Base-by-base conservation (phyloP, 2,888 invertebrate genomes). In the Hoplodrina ambigua region DNA sequence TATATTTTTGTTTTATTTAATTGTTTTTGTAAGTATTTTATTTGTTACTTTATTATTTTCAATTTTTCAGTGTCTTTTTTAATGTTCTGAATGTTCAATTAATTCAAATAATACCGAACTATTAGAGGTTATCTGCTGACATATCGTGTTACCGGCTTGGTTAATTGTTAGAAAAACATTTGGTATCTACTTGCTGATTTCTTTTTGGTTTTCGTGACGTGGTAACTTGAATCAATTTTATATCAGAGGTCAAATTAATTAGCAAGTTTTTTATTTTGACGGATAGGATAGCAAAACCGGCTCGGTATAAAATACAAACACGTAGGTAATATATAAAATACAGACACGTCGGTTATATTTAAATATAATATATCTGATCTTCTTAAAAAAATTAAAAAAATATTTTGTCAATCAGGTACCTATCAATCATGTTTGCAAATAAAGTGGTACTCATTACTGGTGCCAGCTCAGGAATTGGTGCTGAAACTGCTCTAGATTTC, bases 391-490 rank as follows among this genome's bases (percentile, higher is more conserved):
- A 10, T 67, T 56, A 75, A 13, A 68, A 0, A 75, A 69, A 49
- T 70, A 62, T 83, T 87, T 86, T 86, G 81, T 82, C 62, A 72
- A 78, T 71, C 86, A 89, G 89, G 88, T 88, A 33, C 33, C 33
- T 33, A 71, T 69, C 72, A 30, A 86, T 63, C 71, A 94, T 95
- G 95, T 97, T 97, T 77, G 76, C 87, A 81, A 90, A 92, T 67
- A 97, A 97, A 94, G 96, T 97, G 11, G 95, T 97, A 7, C 91
- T 97, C 33, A 95, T 97, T 52, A 97, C 97, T 13, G 98, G 98
- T 20, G 97, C 97, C 2, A 97, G 97, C 88, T 97, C 97, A 7
- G 98, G 98, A 0, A 98, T 98, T 73, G 98, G 98, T 19, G 97
- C 97, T 8, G 97, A 97, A 65, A 97, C 97, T 5, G 97, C 98